Evolutionary conservation across 1,140 invertebrate genomes (phyloP), one percentile per base, ranked within the genome.

Genomic region (Chelonus insularis): DNA sequence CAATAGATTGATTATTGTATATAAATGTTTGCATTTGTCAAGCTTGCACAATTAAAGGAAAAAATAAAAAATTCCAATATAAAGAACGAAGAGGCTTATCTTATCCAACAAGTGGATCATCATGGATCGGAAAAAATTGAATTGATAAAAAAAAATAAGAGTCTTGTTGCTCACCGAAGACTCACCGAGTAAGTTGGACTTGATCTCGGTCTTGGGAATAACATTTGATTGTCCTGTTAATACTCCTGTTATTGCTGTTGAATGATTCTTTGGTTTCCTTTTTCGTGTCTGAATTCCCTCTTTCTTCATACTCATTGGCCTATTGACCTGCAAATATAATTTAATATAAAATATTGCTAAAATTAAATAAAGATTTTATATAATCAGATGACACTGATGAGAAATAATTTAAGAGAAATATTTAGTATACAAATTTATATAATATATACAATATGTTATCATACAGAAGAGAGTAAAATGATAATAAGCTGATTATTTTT

Each of bases 231-330:
- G 63, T 34, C 72, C 71, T 4, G 72, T 64, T 18, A 77, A 21
- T 52, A 51, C 67, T 55, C 69, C 69, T 12, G 56, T 20, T n/a
- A 72, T 68, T 0, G 32, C 64, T 1, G n/a, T n/a, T n/a, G 76
- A 60, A 14, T 80, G 78, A 65, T 78, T 85, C 76, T 93, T 93
- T 29, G 92, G 92, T 76, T 96, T 96, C 59, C 95, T 83, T 75
- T 97, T 97, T 41, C 95, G 81, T 20, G 92, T 95, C 79, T 97
- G 95, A 71, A 97, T 97, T 6, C 92, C 92, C 60, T 97, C 95
- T 79, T 98, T 98, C 75, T 95, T 94, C 95, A 98, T 97, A 48
- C 92, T 92, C 52, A 94, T 77, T 9, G 96, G 96, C 62, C 90
- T 85, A 75, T 91, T 90, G 41, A 96, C 92, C 89, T 91, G 79